Evolutionary conservation across 1,140 invertebrate species (phyloP).

Genomic region (Leptinotarsa defecta): DNA sequence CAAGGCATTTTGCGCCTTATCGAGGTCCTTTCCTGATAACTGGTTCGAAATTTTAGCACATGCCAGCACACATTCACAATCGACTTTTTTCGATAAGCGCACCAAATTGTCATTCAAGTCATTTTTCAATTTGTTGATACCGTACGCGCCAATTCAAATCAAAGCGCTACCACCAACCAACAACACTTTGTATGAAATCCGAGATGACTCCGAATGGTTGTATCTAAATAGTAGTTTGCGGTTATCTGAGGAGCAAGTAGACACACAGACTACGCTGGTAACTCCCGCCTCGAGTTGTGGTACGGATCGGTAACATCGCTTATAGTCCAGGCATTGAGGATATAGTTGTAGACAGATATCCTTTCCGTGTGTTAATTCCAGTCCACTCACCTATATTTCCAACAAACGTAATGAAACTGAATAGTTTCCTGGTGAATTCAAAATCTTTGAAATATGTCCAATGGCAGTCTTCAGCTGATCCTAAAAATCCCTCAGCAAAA

Average conservation of each 20-base stretch:
- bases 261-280: background rate
- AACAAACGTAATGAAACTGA: no score
- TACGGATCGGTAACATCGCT: constrained; percentile 3
- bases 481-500: no score
- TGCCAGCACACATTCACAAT: background rate
- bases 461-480: no score
- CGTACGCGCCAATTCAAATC: background rate
- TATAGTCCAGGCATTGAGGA: background rate
- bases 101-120: background rate
- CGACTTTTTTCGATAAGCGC: background rate
- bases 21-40: no score
- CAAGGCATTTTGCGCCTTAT: background rate
- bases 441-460: no score
- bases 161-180: background rate
- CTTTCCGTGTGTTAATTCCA: no score
- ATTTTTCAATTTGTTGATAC: background rate
- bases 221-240: background rate
- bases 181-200: background rate
- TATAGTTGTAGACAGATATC: no score
- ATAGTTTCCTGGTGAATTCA: no score
- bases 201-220: background rate
- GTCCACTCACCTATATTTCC: no score
- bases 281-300: background rate
- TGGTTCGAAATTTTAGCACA: background rate
- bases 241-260: constrained; percentile 5